Percentiles rank a stretch among this genome's conserved stretches.
Evolutionary conservation across 2,797 vertebrate species (phyloP).

Genomic region (Vespertilio murinus): DNA sequence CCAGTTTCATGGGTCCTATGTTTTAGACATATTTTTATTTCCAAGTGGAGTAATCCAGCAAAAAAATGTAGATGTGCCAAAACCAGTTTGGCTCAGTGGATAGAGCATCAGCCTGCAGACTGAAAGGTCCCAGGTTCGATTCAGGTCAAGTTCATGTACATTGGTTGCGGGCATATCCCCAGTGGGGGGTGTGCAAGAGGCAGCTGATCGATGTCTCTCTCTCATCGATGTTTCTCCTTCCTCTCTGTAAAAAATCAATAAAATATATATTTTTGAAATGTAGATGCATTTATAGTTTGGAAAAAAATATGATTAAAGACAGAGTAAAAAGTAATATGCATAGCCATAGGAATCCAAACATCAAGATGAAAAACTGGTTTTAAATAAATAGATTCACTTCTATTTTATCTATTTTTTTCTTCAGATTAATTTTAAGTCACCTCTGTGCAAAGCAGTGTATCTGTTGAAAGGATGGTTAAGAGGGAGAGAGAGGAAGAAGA

Average conservation of each 20-base stretch:
- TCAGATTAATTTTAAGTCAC: neutral
- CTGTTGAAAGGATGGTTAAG: neutral
- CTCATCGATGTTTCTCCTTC: too few species aligned
- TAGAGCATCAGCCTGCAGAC: too few species aligned
- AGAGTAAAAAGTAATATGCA: neutral
- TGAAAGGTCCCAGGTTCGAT: too few species aligned
- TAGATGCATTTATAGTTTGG: neutral
- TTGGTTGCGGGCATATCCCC: too few species aligned
- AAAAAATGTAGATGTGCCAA: neutral
- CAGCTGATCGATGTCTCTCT: too few species aligned
- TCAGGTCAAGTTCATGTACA: too few species aligned
- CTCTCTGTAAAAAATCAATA: too few species aligned
- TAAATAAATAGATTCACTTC: neutral
- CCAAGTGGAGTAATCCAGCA: neutral
- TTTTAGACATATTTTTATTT: neutral
- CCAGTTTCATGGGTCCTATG: neutral
- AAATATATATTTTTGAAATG: too few species aligned
- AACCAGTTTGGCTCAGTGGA: too few species aligned
- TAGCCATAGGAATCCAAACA: neutral
- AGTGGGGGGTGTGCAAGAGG: too few species aligned
- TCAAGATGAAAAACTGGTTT: neutral
- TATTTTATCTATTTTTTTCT: neutral
- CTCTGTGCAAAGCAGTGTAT: neutral
- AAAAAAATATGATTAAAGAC: neutral
- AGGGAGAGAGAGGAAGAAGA: too few species aligned